phyloP scores from a whole-genome alignment of 2,113 vertebrate genomes.

The Egretta garzetta region DNA sequence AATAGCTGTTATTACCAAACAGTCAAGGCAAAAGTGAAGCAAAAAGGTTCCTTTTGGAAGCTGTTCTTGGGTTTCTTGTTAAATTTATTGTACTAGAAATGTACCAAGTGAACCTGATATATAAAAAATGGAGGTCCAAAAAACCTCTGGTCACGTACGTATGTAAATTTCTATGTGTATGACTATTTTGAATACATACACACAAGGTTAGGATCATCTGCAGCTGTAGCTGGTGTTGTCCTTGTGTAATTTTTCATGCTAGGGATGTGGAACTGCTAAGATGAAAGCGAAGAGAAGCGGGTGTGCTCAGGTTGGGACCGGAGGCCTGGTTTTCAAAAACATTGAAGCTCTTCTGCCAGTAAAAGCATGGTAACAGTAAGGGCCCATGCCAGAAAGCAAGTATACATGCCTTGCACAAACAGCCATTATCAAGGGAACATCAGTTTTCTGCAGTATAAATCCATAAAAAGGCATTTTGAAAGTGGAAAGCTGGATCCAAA shows the following conservation, averaged over 20 bases:
- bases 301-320: not conserved
- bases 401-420: not conserved
- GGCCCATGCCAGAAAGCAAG: not conserved
- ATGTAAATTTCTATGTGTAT: not conserved
- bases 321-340: not conserved
- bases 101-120: not conserved
- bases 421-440: not conserved
- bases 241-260: not conserved
- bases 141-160: rapidly evolving
- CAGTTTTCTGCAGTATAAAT: not conserved
- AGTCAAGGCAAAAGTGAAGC: not conserved
- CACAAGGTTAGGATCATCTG: not conserved
- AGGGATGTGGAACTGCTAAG: not conserved
- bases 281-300: not conserved
- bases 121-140: not conserved
- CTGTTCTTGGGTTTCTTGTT: not conserved
- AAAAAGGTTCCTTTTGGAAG: not conserved
- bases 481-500: not conserved
- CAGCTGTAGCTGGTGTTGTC: not conserved
- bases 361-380: not conserved
- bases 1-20: not conserved
- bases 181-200: not conserved
- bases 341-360: not conserved
- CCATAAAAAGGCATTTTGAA: not conserved
- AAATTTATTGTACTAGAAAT: not conserved